Evolutionary conservation across 2,113 vertebrate genomes (phyloP), one percentile per base, ranked within the genome.

Genomic region (Patagioenas fasciata): DNA sequence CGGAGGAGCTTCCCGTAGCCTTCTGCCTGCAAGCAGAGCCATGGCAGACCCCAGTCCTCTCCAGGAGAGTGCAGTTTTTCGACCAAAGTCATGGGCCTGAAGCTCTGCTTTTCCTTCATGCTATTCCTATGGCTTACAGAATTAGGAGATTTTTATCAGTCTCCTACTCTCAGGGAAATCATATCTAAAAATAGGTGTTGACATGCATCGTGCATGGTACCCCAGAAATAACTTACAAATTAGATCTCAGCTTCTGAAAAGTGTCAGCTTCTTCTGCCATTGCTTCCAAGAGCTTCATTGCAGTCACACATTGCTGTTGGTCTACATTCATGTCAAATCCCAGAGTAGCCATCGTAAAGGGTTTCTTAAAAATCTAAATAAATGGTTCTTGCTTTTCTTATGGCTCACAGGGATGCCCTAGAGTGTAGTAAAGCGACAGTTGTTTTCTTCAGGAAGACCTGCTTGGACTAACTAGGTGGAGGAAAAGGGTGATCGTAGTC

Each of bases 141-240:
- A 61, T n/a, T 69, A 53, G 65, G 70, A 58, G 1, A 2, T 61
- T 73, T 88, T 50, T 40, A 14, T 24, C 29, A 67, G 44, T 34
- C 16, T 40, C 20, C 24, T 19, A 2, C 44, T 75, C 54, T n/a
- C 61, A 61, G 50, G 61, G 23, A 88, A 56, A 25, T 32, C 0
- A 6, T 12, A 5, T 18, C 2, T 53, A 25, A 65, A 88, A 65
- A 53, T 8, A 5, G 0, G 0, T 36, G 40, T 48, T 86, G 9
- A 8, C 9, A 1, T 17, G 26, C 23, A 2, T 6, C 4, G 0
- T 36, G 12, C 0, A 0, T 18, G n/a, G 13, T 42, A 34, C 4
- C 1, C 32, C 15, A 15, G 51, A 42, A 40, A 26, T 62, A n/a
- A 65, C 34, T 69, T 18, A 20, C 47, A 66, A 24, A 61, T 42